Conservation (phyloP, 2,888 invertebrate genomes). For the Homarus gammarus region DNA sequence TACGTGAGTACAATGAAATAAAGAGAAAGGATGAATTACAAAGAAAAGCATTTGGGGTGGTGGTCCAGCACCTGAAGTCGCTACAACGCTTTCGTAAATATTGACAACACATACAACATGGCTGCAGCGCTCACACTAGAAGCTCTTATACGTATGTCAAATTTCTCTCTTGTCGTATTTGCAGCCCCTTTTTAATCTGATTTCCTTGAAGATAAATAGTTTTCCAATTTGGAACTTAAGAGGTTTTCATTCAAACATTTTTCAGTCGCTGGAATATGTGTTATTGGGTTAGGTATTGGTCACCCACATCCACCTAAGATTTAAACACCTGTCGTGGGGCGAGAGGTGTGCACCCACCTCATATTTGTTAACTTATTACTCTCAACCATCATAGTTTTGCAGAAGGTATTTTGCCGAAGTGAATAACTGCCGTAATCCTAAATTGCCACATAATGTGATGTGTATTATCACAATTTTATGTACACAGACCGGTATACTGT, state of each 20-base stretch:
- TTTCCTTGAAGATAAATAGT: neutral
- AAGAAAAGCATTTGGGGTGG: neutral
- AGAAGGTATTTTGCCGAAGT: no score
- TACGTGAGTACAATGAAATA: neutral
- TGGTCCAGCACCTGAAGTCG: neutral
- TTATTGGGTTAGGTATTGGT: neutral
- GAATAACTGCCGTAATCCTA: no score
- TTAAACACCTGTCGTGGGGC: constrained; percentile 3
- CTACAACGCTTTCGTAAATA: constrained; percentile 25
- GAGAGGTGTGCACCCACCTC: no score
- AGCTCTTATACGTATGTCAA: constrained; percentile 48
- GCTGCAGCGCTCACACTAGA: constrained; percentile 54
- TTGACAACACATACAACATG: constrained; percentile 55
- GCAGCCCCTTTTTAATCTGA: neutral
- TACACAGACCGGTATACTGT: no score
- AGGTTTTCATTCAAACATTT: neutral
- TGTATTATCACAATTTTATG: no score
- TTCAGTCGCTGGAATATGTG: neutral
- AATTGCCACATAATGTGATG: no score
- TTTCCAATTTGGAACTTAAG: neutral
- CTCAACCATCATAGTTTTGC: no score
- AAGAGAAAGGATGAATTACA: neutral
- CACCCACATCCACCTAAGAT: neutral
- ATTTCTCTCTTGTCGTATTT: neutral
- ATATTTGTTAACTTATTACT: no score